Evolutionary conservation across 2,888 invertebrate species (phyloP), one percentile per base, ranked within the genome.

Genomic region (Oegoconia quadripuncta): DNA sequence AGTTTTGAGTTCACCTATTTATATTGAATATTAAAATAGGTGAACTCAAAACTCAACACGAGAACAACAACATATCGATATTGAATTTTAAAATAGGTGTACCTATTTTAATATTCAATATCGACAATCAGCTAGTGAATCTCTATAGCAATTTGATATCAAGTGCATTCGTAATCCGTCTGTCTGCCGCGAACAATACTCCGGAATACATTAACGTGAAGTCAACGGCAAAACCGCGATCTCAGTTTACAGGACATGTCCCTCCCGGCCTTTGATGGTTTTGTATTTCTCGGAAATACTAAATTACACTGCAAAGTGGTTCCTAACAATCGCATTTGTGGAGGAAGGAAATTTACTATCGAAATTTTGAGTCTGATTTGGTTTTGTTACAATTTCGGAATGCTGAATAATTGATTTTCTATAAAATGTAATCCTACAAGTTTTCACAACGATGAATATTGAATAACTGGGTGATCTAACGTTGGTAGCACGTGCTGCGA

Each of bases 141-240:
- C 64, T 47, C 72, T 69, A 64, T 50, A 48, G 57, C 52, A 52
- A 65, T 67, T 67, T 65, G 68, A 73, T 68, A 69, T 64, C 55
- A 64, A 66, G 54, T 59, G 56, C 63, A 66, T 71, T 67, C 62
- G 61, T 69, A 74, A 75, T 69, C 64, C 67, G 59, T 68, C 69
- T 61, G 75, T 74, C 78, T 77, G 74, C 64, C 62, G 53, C 67
- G 64, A 78, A 83, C 81, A 84, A 82, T 78, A 67, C 72, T 39
- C 52, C 59, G 63, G 79, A 83, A 82, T 80, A 77, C 76, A 84
- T 82, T 84, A 79, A 66, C 63, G 67, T 51, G 64, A 60, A 80
- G 75, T 74, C 75, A 74, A 58, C 64, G 53, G 55, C 69, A 70
- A 69, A 70, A 66, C 67, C 64, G 50, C 48, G 48, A 42, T 54